Evolutionary conservation across 2,113 vertebrate species (phyloP).

Genomic region (Pandion haliaetus): DNA sequence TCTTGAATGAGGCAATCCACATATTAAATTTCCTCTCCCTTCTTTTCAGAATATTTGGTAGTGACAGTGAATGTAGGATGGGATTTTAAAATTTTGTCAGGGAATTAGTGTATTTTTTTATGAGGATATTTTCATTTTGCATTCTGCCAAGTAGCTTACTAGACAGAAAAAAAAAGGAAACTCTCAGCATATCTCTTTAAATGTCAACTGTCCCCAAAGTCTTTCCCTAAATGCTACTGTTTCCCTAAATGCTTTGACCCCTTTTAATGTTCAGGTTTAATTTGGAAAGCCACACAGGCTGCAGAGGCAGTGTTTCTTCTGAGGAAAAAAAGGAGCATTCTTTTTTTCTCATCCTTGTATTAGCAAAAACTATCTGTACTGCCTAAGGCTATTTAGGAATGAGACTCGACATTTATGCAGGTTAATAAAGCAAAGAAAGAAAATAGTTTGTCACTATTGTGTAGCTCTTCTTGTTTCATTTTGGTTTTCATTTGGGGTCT

Average conservation of each 20-base stretch:
- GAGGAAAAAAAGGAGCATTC: not conserved
- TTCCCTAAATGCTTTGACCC: not conserved
- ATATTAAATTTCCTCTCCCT: not conserved
- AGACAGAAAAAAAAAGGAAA: not conserved
- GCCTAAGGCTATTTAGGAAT: not conserved
- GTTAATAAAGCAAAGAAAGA: constrained; percentile 49
- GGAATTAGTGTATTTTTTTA: not conserved
- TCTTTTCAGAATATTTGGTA: not conserved
- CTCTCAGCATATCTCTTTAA: not conserved
- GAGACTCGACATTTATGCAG: not conserved
- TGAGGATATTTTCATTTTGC: not conserved
- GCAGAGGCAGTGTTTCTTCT: not conserved
- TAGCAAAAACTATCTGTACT: not conserved
- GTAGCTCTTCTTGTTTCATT: not conserved
- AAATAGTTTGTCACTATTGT: constrained; percentile 9
- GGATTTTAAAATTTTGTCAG: not conserved
- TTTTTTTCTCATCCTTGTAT: not conserved
- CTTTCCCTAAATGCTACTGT: too few relatives aligned
- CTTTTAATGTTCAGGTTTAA: not conserved
- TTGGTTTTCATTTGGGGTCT: constrained; percentile 6
- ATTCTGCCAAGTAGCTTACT: not conserved
- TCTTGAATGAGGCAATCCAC: not conserved
- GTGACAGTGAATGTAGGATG: not conserved
- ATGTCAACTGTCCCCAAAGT: not conserved
- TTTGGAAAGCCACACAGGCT: not conserved